phyloP scores from a whole-genome alignment of 1,140 invertebrate genomes.

The Radopholus similis region DNA sequence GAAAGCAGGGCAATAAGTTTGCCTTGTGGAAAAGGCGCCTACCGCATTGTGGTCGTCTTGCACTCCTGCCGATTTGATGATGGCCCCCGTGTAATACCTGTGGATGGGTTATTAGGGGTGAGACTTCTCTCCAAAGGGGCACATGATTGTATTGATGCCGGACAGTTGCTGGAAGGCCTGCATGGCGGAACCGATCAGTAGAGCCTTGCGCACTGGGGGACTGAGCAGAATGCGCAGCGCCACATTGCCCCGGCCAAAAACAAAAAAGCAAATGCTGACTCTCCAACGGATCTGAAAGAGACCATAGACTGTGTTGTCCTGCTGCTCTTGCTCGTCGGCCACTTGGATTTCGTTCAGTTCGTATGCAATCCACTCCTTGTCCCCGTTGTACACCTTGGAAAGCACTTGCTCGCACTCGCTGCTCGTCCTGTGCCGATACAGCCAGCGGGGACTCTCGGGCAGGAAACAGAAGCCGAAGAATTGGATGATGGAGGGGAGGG shows the following conservation, averaged over 20 bases:
- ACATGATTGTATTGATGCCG: slow-evolving; percentile 71
- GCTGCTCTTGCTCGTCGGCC: slow-evolving; percentile 42
- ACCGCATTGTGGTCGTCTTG: slow-evolving; percentile 6
- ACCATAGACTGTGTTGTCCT: slow-evolving; percentile 29
- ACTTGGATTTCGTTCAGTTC: slow-evolving; percentile 36
- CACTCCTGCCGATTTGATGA: slow-evolving; percentile 69
- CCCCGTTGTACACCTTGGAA: slow-evolving; percentile 56
- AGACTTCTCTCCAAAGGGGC: slow-evolving; percentile 29
- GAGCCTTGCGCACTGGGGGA: slow-evolving; percentile 63
- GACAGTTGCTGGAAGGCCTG: slow-evolving; percentile 67
- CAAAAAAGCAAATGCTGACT: too few relatives aligned
- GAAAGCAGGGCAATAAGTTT: not conserved
- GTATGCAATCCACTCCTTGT: slow-evolving; percentile 40
- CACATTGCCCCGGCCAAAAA: slow-evolving; percentile 49
- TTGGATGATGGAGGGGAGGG: slow-evolving; percentile 66
- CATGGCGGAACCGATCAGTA: slow-evolving; percentile 66
- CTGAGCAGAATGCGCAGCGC: slow-evolving; percentile 62
- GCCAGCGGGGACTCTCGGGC: slow-evolving; percentile 68
- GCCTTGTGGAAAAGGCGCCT: not conserved
- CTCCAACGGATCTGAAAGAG: too few relatives aligned
- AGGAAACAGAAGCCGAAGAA: slow-evolving; percentile 68
- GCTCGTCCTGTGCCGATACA: slow-evolving; percentile 62
- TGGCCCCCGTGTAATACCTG: slow-evolving; percentile 69
- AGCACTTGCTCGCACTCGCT: slow-evolving; percentile 62
- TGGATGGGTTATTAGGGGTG: not conserved